Conservation (phyloP, 2,113 vertebrate genomes). For the Tetrax tetrax region DNA sequence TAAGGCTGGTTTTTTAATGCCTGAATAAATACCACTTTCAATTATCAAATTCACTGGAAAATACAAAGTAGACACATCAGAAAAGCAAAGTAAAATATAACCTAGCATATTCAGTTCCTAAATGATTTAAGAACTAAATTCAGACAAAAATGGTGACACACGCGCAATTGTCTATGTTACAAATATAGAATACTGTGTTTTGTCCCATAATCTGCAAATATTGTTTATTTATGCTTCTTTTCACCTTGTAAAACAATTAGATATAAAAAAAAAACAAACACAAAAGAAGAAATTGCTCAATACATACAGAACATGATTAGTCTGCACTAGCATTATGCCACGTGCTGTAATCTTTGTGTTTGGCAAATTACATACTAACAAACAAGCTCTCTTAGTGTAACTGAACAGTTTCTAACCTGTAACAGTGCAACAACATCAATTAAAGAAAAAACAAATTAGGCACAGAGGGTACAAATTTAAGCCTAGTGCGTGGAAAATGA, state of each 20-base stretch:
- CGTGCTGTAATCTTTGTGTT: not conserved
- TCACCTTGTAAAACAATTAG: not conserved
- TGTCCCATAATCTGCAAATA: not conserved
- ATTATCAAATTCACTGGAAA: not conserved
- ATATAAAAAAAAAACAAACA: not conserved
- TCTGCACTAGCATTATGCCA: not conserved
- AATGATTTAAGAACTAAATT: not conserved
- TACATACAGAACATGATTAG: not conserved
- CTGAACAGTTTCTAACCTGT: not conserved
- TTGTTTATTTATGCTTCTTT: not conserved
- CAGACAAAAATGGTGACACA: not conserved
- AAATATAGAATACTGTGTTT: not conserved
- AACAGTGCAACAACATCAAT: not conserved
- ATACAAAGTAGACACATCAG: not conserved
- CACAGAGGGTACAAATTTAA: not conserved
- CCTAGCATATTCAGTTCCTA: not conserved
- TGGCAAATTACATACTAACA: not conserved
- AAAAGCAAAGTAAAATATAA: not conserved
- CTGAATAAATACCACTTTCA: not conserved
- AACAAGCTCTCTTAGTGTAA: not conserved
- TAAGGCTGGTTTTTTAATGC: not conserved
- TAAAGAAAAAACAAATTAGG: conserved; percentile 18
- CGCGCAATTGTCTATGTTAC: not conserved
- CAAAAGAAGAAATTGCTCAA: not conserved
- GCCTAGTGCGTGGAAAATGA: not conserved